Evolutionary conservation across 2,797 vertebrate species (phyloP), one percentile per base, ranked within the genome.

Genomic region (Danio aesculapii): DNA sequence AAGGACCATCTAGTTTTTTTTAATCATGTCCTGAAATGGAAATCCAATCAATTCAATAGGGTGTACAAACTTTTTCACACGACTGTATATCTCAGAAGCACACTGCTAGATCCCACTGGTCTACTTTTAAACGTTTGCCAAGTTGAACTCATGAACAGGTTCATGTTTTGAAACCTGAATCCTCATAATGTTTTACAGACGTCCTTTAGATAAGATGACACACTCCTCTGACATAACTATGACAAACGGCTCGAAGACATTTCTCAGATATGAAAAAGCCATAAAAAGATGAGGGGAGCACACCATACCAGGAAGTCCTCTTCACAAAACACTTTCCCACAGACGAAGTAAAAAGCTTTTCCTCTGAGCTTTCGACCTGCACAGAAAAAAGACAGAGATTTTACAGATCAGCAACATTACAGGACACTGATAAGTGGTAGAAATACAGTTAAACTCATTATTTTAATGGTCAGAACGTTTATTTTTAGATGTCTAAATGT

Each of bases 311-410:
- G 92, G 88, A 99, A 99, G 89, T 99, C 98, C 89, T 99, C 98
- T 91, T 99, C 98, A 84, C 98, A 99, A 89, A 96, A 99, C 79
- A 99, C 98, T 87, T 97, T 98, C 69, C 98, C 98, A 2, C 95
- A 96, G 47, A 99, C 98, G 75, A 96, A 98, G 91, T 99, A 99
- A 91, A 99, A 99, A n/a, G 98, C 98, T 89, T 99, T 99, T 79
- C 98, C 98, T 89, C 98, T 93, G 84, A 99, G 92, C 89, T 93
- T 92, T 85, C 98, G 94, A 93, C 97, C 98, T 99, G 88, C 81
- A 84, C 78, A 63, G 6, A 76, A 41, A 81, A 47, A 83, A 17
- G 58, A 79, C 11, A 55, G 71, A 75, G 52, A n/a, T 69, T 83
- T 63, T n/a, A 80, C 81, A 88, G 85, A 88, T 88, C 84, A 90